Base-by-base conservation (phyloP, 2,888 invertebrate genomes). In the Nudaria mundana region DNA sequence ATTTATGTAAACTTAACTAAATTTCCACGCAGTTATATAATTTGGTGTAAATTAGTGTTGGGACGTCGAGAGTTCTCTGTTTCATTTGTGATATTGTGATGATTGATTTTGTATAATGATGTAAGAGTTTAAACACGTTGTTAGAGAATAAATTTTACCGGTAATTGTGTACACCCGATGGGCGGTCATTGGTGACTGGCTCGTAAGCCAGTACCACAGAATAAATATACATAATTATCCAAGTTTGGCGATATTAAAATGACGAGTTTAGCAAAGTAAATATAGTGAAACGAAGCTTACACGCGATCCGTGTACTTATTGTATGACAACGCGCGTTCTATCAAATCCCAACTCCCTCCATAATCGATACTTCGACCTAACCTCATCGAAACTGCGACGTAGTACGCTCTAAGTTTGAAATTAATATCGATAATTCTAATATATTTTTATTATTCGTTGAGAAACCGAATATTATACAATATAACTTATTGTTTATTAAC, bases 51-150 rank as follows among this genome's bases (percentile, higher is more conserved):
- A n/a, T n/a, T n/a, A 51, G 52, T 44, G 40, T 52, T 57, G 53
- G 34, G 43, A 20, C 48, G 58, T 63, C 64, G n/a, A 65, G 62
- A 64, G 67, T 72, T 74, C 67, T 69, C 75, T 79, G 76, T 84
- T 81, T 84, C 70, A 73, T 86, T 86, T 86, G 86, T 86, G 87
- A 86, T 86, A 87, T 83, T 81, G 57, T 60, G 78, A 80, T 76
- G 73, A 79, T 84, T 76, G 73, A 79, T 84, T 85, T 85, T 85
- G 77, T 82, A 73, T 78, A 73, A 76, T 66, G 58, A 63, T 71
- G n/a, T 82, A 82, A 86, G 83, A 84, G 81, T 86, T 81, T 84
- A 83, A 72, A 72, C 66, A 69, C 75, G 81, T 84, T 85, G 76
- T 79, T 77, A 77, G 67, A 74, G 56, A 71, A 77, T 71, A 82